A percentile compares a stretch with the other conserved stretches of the same genome.
Conservation (phyloP, 2,113 vertebrate genomes). For the Dicentrarchus labrax region DNA sequence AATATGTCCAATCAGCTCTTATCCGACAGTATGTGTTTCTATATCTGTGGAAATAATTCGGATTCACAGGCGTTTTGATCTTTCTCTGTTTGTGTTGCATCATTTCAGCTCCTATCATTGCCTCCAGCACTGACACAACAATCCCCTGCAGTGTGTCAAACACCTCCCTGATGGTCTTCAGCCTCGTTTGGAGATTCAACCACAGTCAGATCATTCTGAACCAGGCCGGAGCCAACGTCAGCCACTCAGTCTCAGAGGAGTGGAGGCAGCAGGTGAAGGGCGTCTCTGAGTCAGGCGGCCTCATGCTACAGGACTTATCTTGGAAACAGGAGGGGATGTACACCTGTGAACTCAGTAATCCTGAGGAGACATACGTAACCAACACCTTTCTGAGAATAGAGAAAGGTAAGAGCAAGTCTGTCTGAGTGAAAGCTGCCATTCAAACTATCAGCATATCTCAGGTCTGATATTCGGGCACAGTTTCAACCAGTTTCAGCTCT, state of each 20-base stretch:
- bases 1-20: not conserved
- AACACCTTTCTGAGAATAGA: slow-evolving; percentile 6
- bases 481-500: no score
- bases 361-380: not conserved
- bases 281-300: slow-evolving; percentile 10
- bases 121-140: not conserved
- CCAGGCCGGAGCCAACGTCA: fast-evolving
- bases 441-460: no score
- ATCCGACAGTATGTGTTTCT: no score
- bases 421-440: no score
- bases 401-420: not conserved
- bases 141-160: slow-evolving; percentile 45
- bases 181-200: slow-evolving; percentile 48
- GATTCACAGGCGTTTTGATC: not conserved
- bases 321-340: slow-evolving; percentile 39
- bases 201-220: slow-evolving; percentile 24
- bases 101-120: slow-evolving; percentile 20
- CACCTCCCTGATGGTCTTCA: not conserved
- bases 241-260: not conserved
- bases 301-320: slow-evolving; percentile 36
- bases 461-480: no score
- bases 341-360: slow-evolving; percentile 51
- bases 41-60: no score
- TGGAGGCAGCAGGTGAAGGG: slow-evolving; percentile 55
- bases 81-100: not conserved